Percentiles rank a stretch among this genome's conserved stretches.
Evolutionary conservation across 2,888 invertebrate species (phyloP).

Genomic region (Mycogona germanica): DNA sequence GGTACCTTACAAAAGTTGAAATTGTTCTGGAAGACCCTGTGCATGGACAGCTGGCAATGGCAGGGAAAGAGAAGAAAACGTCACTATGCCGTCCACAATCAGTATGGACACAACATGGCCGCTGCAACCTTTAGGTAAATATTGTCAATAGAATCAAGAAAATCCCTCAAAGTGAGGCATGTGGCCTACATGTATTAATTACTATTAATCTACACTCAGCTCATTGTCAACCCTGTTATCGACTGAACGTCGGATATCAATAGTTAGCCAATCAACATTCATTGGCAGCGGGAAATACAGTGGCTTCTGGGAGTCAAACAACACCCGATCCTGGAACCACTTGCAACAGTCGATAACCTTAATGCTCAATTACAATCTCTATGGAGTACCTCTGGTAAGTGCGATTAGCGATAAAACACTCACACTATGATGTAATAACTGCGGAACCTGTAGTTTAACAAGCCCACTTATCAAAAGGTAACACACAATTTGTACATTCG

Average conservation of each 20-base stretch:
- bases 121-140: constrained; percentile 21
- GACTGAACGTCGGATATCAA: neutral
- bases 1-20: constrained; percentile 6
- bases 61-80: constrained; percentile 22
- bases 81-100: constrained; percentile 33
- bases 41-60: constrained; percentile 31
- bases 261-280: constrained; percentile 15
- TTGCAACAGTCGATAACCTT: constrained; percentile 20
- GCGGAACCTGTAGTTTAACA: no score
- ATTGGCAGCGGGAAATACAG: constrained; percentile 14
- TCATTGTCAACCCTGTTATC: constrained; percentile 2
- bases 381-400: constrained; percentile 28
- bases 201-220: constrained; percentile 4
- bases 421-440: no score
- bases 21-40: constrained; percentile 29
- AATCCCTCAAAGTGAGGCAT: no score
- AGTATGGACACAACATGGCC: constrained; percentile 31
- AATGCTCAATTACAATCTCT: constrained; percentile 30
- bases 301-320: constrained; percentile 8
- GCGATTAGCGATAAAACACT: neutral
- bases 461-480: no score
- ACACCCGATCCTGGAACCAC: constrained; percentile 8
- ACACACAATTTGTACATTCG: no score
- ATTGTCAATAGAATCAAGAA: no score
- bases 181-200: neutral